A percentile compares a stretch with the other conserved stretches of the same genome.
Conservation (phyloP, 2,888 invertebrate genomes). For the Platycnemis pennipes region DNA sequence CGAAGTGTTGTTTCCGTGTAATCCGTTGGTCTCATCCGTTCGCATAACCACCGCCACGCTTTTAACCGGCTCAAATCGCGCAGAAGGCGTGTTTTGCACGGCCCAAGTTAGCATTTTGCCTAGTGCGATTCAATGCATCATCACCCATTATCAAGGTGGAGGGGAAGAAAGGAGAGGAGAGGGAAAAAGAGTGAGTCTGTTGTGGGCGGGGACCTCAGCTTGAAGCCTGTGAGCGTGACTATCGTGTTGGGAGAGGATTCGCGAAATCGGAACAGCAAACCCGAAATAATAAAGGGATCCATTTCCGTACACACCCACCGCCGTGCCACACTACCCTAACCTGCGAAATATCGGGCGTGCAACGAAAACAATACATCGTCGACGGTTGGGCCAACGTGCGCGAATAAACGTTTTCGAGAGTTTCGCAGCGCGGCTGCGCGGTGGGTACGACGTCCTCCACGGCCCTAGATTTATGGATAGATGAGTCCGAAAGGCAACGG, state of each 20-base stretch:
- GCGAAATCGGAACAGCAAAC: neutral
- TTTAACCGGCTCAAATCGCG: neutral
- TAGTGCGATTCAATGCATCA: constrained; percentile 36
- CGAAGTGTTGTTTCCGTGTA: neutral
- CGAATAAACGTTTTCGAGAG: neutral
- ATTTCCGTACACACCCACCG: neutral
- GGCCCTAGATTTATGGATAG: constrained; percentile 45
- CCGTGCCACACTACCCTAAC: neutral
- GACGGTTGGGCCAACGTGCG: neutral
- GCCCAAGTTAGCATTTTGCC: neutral
- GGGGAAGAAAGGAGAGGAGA: neutral
- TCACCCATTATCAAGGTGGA: constrained; percentile 9
- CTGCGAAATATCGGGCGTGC: neutral
- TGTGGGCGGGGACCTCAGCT: neutral
- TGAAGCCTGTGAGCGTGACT: neutral
- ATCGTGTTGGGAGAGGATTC: neutral
- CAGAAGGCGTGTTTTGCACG: neutral
- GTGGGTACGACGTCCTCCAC: neutral
- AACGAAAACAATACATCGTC: constrained; percentile 47
- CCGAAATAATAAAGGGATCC: neutral
- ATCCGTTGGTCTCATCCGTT: neutral
- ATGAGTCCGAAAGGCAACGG: constrained; percentile 28
- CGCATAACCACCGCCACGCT: neutral
- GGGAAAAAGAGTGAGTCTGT: neutral
- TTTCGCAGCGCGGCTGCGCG: neutral